phyloP scores from a whole-genome alignment of 2,888 invertebrate genomes.

The Agrotis ipsilon region DNA sequence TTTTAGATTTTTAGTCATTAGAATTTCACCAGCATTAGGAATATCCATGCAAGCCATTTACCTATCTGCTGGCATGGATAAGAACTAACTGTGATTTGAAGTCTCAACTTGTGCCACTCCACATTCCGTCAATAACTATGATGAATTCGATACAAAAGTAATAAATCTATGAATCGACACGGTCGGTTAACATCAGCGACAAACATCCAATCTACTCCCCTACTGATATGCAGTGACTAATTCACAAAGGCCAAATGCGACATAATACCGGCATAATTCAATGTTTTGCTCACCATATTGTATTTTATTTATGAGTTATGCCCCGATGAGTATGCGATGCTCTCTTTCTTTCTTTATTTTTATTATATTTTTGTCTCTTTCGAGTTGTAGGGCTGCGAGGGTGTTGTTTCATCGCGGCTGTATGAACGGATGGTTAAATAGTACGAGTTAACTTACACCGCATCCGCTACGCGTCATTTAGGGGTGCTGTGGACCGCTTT shows the following conservation, averaged over 20 bases:
- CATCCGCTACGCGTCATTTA: conserved; percentile 88
- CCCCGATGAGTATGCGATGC: conserved; percentile 78
- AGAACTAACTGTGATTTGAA: background rate
- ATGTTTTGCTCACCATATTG: conserved; percentile 92
- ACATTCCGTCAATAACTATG: conserved; percentile 18
- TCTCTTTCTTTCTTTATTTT: conserved; percentile 73
- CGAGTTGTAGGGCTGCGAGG: conserved; percentile 73
- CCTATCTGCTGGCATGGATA: too few relatives aligned
- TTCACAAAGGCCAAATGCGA: conserved; percentile 91
- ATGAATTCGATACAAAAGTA: conserved; percentile 59
- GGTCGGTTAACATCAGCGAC: conserved; percentile 81
- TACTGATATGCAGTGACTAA: conserved; percentile 83
- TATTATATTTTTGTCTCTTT: conserved; percentile 75
- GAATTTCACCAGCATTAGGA: background rate
- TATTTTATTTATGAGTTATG: conserved; percentile 92
- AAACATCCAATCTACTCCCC: conserved; percentile 84
- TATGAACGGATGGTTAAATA: conserved; percentile 90
- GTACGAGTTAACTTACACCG: conserved; percentile 90
- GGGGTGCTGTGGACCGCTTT: conserved; percentile 81
- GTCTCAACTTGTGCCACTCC: background rate
- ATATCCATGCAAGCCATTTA: background rate
- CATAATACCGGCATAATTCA: conserved; percentile 91
- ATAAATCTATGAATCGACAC: conserved; percentile 80
- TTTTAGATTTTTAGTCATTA: background rate
- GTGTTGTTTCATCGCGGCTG: conserved; percentile 85